These are phyloP conservation scores for Eretmocerus hayati DNA, from an alignment of 2,888 invertebrate genomes.

Conservation along the genomic window DNA sequence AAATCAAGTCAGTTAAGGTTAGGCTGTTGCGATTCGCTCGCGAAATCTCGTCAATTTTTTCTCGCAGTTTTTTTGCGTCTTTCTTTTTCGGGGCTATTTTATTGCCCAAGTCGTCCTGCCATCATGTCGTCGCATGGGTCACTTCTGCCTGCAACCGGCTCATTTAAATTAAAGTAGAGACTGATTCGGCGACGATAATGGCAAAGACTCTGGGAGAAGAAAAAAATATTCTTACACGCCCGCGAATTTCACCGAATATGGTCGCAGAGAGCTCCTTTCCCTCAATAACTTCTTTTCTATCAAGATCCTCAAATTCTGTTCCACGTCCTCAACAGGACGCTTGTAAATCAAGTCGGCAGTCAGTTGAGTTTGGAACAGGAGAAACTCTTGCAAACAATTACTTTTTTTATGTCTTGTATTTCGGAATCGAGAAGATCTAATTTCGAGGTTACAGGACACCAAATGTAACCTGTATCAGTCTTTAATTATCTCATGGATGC, in stretches of 20 bases:
- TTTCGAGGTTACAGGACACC: too few species aligned
- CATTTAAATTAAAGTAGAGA: slow-evolving; percentile 20
- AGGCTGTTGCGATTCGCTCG: neutral
- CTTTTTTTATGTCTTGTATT: too few species aligned
- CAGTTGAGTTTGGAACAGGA: too few species aligned
- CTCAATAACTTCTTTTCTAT: slow-evolving; percentile 18
- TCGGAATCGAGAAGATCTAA: too few species aligned
- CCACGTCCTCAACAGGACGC: neutral
- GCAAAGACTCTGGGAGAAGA: neutral
- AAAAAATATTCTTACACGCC: slow-evolving; percentile 12
- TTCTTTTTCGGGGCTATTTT: slow-evolving; percentile 8
- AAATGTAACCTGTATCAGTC: too few species aligned
- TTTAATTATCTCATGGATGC: too few species aligned
- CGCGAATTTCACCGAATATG: slow-evolving; percentile 12
- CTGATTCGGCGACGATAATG: slow-evolving; percentile 10
- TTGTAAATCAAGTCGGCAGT: slow-evolving; percentile 14
- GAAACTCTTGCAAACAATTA: too few species aligned
- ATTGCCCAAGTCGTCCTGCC: neutral
- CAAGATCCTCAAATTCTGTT: slow-evolving; percentile 12
- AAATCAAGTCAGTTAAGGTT: too few species aligned
- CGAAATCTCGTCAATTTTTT: slow-evolving; percentile 21
- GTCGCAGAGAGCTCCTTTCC: neutral
- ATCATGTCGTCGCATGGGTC: slow-evolving; percentile 16
- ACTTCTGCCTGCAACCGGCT: slow-evolving; percentile 16
- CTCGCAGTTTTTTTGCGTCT: slow-evolving; percentile 26